These are phyloP conservation scores for Chromobotia macracanthus DNA, from an alignment of 2,797 vertebrate species.

Conservation along the genomic window DNA sequence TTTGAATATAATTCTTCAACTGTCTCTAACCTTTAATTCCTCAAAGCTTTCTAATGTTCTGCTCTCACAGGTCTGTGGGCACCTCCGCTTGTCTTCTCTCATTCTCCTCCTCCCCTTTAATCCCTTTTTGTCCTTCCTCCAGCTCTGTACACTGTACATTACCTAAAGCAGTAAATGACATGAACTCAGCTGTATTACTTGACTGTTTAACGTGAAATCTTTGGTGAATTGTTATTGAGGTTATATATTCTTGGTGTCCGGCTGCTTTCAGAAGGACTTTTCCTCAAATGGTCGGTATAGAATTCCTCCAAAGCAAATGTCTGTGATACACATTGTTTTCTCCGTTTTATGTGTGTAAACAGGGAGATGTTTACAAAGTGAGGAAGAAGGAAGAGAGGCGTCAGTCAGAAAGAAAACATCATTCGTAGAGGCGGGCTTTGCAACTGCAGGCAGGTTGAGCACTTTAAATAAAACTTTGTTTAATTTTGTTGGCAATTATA, in stretches of 20 bases:
- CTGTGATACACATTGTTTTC: conserved; percentile 31
- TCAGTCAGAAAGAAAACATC: conserved; percentile 90
- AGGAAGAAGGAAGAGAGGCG: conserved; percentile 89
- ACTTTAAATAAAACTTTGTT: neutral
- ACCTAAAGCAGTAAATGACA: neutral
- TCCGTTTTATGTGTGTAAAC: conserved; percentile 71
- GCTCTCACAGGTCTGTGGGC: neutral
- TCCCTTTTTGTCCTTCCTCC: conserved; percentile 9
- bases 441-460: conserved; percentile 49
- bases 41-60: neutral
- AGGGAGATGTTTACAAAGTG: conserved; percentile 84
- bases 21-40: neutral
- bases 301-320: neutral
- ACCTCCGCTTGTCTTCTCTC: neutral
- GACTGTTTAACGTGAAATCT: conserved; percentile 8
- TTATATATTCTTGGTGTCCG: neutral
- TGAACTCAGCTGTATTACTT: neutral
- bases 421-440: conserved; percentile 79
- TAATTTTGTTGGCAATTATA: neutral
- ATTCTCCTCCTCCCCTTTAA: neutral
- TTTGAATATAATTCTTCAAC: neutral
- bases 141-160: neutral
- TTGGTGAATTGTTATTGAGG: neutral
- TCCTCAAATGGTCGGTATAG: neutral
- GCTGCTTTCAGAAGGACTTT: neutral